Conservation (phyloP, 2,113 vertebrate species). For the Clarias macrocephalus region DNA sequence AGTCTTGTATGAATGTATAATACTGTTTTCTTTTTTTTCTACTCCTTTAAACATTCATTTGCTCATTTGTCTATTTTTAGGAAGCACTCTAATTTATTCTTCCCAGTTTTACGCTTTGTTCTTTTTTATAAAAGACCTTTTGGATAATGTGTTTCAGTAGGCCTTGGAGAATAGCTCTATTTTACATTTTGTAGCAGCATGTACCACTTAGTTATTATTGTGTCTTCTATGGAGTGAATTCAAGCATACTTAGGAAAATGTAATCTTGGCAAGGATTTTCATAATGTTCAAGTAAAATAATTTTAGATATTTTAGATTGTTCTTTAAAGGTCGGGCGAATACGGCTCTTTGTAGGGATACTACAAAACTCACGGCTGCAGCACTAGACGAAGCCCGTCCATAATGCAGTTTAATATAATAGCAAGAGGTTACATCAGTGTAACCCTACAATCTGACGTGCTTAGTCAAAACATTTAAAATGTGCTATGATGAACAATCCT, state of each 20-base stretch:
- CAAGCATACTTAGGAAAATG: slow-evolving; percentile 7
- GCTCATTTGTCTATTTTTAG: neutral
- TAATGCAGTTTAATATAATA: neutral
- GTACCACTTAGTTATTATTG: slow-evolving; percentile 1
- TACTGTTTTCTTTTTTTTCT: slow-evolving; percentile 6
- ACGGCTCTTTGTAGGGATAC: neutral
- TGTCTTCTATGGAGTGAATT: neutral
- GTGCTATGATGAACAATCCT: neutral
- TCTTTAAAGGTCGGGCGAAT: neutral
- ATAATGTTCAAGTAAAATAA: neutral
- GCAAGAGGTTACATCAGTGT: neutral
- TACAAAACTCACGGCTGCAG: neutral
- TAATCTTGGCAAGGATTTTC: neutral
- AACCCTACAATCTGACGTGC: neutral
- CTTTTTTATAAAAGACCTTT: neutral
- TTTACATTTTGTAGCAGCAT: neutral
- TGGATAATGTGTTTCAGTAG: neutral
- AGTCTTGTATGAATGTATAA: neutral
- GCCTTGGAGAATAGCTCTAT: neutral
- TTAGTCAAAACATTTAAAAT: slow-evolving; percentile 1
- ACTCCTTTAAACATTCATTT: neutral
- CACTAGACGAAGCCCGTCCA: neutral
- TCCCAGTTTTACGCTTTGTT: neutral
- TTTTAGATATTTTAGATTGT: neutral
- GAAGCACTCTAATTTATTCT: neutral